Conservation (phyloP, 2,113 vertebrate genomes). For the Centrocercus urophasianus region DNA sequence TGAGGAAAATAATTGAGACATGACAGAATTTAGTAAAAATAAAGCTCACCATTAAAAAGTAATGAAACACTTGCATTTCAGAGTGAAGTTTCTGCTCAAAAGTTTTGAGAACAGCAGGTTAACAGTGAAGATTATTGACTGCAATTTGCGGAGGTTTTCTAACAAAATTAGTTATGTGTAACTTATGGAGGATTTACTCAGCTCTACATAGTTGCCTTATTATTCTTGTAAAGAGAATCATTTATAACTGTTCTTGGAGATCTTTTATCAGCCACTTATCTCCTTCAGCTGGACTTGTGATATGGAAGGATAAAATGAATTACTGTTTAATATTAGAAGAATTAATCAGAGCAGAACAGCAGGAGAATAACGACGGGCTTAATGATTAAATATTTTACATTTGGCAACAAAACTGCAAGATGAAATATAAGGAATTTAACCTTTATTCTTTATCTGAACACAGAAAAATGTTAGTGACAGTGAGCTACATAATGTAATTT, state of each 20-base stretch:
- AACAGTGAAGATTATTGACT: slow-evolving; percentile 76
- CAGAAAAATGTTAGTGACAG: slow-evolving; percentile 38
- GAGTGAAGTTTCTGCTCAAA: slow-evolving; percentile 70
- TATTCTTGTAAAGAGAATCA: slow-evolving; percentile 79
- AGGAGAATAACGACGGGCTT: slow-evolving; percentile 80
- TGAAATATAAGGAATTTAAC: slow-evolving; percentile 66
- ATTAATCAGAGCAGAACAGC: slow-evolving; percentile 83
- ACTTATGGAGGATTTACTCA: slow-evolving; percentile 63
- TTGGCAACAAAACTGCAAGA: slow-evolving; percentile 68
- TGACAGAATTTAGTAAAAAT: slow-evolving; percentile 72
- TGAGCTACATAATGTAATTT: slow-evolving; percentile 13
- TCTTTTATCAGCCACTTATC: slow-evolving; percentile 87
- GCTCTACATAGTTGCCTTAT: slow-evolving; percentile 66
- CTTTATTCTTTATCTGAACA: slow-evolving; percentile 52
- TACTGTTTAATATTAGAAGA: slow-evolving; percentile 82
- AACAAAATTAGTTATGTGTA: slow-evolving; percentile 68
- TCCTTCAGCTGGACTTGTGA: slow-evolving; percentile 82
- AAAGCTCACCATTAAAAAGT: slow-evolving; percentile 69
- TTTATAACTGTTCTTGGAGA: slow-evolving; percentile 80
- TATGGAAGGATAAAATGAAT: slow-evolving; percentile 76
- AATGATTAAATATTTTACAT: slow-evolving; percentile 74
- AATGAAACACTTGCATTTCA: slow-evolving; percentile 77
- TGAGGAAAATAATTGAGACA: slow-evolving; percentile 64
- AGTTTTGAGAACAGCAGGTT: slow-evolving; percentile 68
- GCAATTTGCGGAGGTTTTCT: slow-evolving; percentile 73